phyloP scores from a whole-genome alignment of 2,113 vertebrate species.

The Tympanuchus pallidicinctus region DNA sequence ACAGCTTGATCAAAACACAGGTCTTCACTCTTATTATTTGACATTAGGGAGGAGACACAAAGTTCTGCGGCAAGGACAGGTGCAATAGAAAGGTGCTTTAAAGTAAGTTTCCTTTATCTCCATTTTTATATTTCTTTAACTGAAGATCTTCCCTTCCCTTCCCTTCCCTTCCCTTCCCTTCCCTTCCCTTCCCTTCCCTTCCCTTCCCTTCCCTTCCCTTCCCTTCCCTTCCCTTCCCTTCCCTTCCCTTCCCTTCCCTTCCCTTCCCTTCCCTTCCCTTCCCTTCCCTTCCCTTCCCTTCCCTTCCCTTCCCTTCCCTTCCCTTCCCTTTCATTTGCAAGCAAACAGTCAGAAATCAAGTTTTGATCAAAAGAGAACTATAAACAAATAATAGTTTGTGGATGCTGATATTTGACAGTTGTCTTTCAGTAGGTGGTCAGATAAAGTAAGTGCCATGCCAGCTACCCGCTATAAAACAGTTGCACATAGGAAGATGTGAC shows the following conservation, averaged over 20 bases:
- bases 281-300: no score
- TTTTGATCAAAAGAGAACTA: neutral
- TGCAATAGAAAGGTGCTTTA: neutral
- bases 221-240: neutral
- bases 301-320: neutral
- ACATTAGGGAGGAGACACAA: neutral
- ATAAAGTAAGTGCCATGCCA: neutral
- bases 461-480: neutral
- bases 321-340: neutral
- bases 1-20: neutral
- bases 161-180: no score
- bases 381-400: neutral
- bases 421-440: neutral
- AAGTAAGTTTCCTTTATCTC: neutral
- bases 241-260: no score
- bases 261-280: no score
- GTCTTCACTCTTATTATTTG: neutral
- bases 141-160: neutral
- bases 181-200: no score
- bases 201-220: no score
- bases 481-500: neutral
- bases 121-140: neutral
- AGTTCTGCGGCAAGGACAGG: neutral
- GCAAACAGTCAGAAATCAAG: neutral
- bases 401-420: neutral